Evolutionary conservation across 2,888 invertebrate genomes (phyloP), one percentile per base, ranked within the genome.

Genomic region (Drosophila picticornis): DNA sequence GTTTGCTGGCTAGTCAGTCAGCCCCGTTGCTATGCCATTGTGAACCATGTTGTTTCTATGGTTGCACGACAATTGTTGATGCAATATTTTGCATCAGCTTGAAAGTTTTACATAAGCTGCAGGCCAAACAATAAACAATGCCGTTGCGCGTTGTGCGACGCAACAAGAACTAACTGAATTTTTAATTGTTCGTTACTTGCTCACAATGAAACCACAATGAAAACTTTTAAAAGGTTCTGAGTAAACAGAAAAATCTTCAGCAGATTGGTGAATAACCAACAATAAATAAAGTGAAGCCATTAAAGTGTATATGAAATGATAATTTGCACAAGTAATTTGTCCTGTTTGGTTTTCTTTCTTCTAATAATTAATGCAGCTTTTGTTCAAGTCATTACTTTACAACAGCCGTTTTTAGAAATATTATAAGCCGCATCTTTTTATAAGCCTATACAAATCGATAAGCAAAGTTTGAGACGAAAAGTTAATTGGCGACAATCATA

Each of bases 111-210:
- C 65, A 66, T 77, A 81, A 80, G 77, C 73, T 69, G 36, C 25
- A 31, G 60, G 53, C 29, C 81, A 65, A 88, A 80, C 88, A 88
- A 77, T 77, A 85, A 81, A 86, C 84, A 88, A 74, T 72, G 56
- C 71, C 58, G 68, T 56, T 62, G 61, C 48, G 34, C 52, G 58
- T 56, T 59, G 57, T 64, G 61, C 38, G 16, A 51, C 53, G 68
- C 69, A 57, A 73, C 73, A 80, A 84, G 78, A 87, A 81, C 88
- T 74, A 87, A 80, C 88, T 81, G 81, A 70, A 84, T 87, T 87
- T 89, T 87, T 87, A 87, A 87, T 87, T 87, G 73, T 83, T 83
- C 68, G 68, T 74, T 75, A 72, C 72, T 77, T 73, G 59, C 73
- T 67, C 69, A 74, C 74, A 81, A 80, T 73, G 61, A 68, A 73